phyloP scores from a whole-genome alignment of 2,888 invertebrate genomes.

The Coleophora deauratella region DNA sequence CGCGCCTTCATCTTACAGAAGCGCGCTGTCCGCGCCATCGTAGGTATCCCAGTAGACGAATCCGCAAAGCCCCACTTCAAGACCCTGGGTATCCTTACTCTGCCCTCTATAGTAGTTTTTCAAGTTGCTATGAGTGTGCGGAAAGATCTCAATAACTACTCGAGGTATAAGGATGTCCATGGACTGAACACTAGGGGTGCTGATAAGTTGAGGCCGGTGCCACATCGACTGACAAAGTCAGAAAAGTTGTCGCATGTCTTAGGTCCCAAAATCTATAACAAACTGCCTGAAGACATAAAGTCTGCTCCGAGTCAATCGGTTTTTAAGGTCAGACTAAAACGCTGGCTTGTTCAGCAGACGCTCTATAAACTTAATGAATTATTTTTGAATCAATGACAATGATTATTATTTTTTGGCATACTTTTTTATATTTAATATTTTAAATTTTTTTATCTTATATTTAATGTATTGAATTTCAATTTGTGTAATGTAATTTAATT shows the following conservation, averaged over 20 bases:
- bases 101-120: neutral
- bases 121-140: neutral
- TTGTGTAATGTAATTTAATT: no score
- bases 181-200: neutral
- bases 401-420: no score
- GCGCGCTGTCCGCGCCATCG: neutral
- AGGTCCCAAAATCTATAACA: neutral
- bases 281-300: neutral
- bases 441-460: no score
- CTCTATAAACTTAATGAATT: neutral
- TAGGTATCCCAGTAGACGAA: neutral
- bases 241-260: neutral
- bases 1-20: slow-evolving; percentile 8
- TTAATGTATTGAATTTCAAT: no score
- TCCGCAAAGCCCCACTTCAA: neutral
- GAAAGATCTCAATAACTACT: neutral
- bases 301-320: neutral
- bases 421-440: no score
- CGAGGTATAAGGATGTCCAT: neutral
- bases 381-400: no score
- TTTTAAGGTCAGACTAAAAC: neutral
- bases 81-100: neutral
- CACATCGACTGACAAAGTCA: neutral
- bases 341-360: neutral
- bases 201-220: neutral